Evolutionary conservation across 2,888 invertebrate genomes (phyloP).

Genomic region (Blomia tropicalis): DNA sequence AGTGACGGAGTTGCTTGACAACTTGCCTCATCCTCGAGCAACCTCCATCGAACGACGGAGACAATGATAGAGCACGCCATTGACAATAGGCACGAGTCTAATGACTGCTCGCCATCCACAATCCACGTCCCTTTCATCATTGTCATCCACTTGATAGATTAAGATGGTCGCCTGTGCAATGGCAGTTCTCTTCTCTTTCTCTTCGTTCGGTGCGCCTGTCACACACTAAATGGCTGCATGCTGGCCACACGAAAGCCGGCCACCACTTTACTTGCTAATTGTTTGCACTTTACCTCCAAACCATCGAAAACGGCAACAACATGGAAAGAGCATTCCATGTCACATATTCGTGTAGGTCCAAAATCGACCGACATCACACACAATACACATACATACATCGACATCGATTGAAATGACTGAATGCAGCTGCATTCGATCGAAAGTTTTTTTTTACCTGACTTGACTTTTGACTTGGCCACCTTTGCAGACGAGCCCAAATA

Average conservation of each 20-base stretch:
- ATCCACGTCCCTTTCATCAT: slow-evolving; percentile 13
- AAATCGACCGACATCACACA: no score
- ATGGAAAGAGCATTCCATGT: no score
- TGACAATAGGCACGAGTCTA: slow-evolving; percentile 11
- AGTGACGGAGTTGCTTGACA: slow-evolving; percentile 12
- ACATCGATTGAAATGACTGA: no score
- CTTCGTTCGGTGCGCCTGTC: neutral
- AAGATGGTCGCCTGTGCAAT: neutral
- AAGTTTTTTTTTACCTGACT: no score
- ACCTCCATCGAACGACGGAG: no score
- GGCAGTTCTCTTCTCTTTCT: neutral
- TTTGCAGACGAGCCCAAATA: no score
- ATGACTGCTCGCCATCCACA: neutral
- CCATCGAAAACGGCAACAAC: no score
- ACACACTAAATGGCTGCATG: slow-evolving; percentile 12
- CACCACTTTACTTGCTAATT: slow-evolving; percentile 8
- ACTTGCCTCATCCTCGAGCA: slow-evolving; percentile 3
- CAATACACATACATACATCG: no score
- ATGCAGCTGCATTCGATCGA: no score
- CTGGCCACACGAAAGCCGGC: slow-evolving; percentile 3
- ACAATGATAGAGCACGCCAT: slow-evolving; percentile 15
- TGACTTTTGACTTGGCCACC: neutral
- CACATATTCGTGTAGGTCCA: no score
- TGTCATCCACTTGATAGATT: slow-evolving; percentile 15
- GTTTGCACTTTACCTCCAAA: neutral